A percentile compares a stretch with the other conserved stretches of the same genome.
These are phyloP conservation scores for Aspidoscelis tigris DNA, from an alignment of 2,113 vertebrate genomes.

Conservation along the genomic window DNA sequence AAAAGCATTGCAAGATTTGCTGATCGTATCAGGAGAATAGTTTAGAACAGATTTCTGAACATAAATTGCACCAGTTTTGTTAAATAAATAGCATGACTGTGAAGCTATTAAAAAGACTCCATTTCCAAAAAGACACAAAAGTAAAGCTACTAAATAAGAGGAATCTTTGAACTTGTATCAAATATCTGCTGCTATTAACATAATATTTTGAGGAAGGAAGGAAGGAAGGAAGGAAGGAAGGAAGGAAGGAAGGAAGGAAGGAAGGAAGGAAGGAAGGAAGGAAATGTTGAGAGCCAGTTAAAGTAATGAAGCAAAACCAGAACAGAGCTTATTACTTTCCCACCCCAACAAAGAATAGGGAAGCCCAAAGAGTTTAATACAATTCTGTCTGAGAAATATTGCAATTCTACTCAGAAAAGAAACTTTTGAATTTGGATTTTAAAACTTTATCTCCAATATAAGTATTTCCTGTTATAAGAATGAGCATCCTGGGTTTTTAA, in stretches of 20 bases:
- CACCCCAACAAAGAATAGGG: background rate
- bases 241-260: background rate
- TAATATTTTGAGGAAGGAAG: background rate
- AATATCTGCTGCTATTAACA: background rate
- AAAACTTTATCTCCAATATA: background rate
- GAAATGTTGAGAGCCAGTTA: background rate
- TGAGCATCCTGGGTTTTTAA: background rate
- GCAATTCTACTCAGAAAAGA: background rate
- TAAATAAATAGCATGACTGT: background rate
- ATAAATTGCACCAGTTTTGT: conserved; percentile 5
- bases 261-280: background rate
- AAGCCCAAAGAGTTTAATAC: background rate
- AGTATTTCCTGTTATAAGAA: background rate
- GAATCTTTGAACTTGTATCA: background rate
- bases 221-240: too few species aligned
- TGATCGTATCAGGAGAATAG: background rate
- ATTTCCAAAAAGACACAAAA: background rate
- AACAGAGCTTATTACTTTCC: background rate
- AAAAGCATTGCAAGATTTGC: background rate
- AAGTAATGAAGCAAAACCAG: conserved; percentile 17
- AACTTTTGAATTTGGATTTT: background rate
- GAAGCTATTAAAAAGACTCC: background rate
- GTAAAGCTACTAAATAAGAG: background rate
- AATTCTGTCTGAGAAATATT: background rate
- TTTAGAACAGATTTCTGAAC: background rate